Conservation (phyloP, 2,113 vertebrate species). For the Forbesichthys agassizii region DNA sequence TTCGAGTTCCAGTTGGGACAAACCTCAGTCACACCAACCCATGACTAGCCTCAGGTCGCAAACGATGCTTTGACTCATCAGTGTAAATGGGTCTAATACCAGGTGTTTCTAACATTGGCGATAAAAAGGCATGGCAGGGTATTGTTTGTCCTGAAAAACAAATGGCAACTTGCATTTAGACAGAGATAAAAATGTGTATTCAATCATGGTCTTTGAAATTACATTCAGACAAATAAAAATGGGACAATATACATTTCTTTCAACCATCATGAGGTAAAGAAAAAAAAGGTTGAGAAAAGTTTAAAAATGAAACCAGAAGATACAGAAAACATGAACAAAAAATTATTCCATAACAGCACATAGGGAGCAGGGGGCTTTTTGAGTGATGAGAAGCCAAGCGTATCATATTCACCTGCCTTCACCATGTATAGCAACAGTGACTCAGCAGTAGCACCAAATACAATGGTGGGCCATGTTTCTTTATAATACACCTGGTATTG, state of each 20-base stretch:
- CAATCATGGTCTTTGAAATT: slow-evolving; percentile 46
- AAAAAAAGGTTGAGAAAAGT: neutral
- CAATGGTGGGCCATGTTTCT: slow-evolving; percentile 11
- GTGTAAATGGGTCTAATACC: neutral
- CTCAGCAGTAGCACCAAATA: slow-evolving; percentile 36
- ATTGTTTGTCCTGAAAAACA: neutral
- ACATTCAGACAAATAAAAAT: slow-evolving; percentile 54
- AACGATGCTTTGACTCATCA: neutral
- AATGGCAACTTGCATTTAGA: slow-evolving; percentile 16
- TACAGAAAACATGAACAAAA: slow-evolving; percentile 16
- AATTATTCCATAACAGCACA: slow-evolving; percentile 31
- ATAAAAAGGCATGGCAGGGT: no score
- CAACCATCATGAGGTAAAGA: slow-evolving; percentile 21
- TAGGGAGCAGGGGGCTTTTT: slow-evolving; percentile 21
- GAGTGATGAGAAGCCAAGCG: slow-evolving; percentile 9
- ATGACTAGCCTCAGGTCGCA: neutral
- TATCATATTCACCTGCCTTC: slow-evolving; percentile 19
- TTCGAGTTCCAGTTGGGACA: no score
- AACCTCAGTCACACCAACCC: no score
- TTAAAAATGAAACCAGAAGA: slow-evolving; percentile 17
- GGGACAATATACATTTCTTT: slow-evolving; percentile 39
- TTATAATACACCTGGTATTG: slow-evolving; percentile 25
- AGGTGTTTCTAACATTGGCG: neutral
- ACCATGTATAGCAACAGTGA: slow-evolving; percentile 12
- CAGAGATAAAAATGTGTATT: slow-evolving; percentile 50